These are phyloP conservation scores for Enteromius argenteus DNA, from an alignment of 2,797 vertebrate genomes.

Conservation along the genomic window DNA sequence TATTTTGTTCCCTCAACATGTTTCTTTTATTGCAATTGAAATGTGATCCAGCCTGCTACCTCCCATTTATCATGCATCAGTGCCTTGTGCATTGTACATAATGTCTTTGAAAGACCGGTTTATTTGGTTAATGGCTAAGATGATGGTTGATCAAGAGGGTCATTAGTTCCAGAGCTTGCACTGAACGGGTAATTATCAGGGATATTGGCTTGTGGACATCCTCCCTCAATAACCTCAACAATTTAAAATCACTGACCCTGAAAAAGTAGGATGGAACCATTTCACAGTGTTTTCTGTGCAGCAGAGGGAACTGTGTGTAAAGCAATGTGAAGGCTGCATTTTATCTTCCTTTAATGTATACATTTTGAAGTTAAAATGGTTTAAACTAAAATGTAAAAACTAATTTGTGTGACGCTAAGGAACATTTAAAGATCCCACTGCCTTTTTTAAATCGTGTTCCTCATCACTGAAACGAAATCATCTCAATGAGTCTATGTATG, in stretches of 20 bases:
- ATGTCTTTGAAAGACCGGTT: slow-evolving; percentile 26
- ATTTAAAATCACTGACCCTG: slow-evolving; percentile 70
- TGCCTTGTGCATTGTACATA: slow-evolving; percentile 33
- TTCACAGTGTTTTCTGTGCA: neutral
- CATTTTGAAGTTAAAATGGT: too few species aligned
- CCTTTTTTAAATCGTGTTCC: neutral
- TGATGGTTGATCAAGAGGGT: slow-evolving; percentile 56
- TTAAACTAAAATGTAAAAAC: neutral
- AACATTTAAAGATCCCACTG: neutral
- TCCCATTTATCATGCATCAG: neutral
- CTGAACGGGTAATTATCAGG: slow-evolving; percentile 67
- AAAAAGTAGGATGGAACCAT: slow-evolving; percentile 54
- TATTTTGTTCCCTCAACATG: slow-evolving; percentile 6
- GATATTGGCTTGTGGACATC: slow-evolving; percentile 68
- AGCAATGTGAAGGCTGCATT: neutral
- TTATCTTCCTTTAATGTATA: neutral
- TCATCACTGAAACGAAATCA: neutral
- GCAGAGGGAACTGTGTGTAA: neutral
- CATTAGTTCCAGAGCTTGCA: slow-evolving; percentile 65
- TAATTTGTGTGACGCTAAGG: neutral
- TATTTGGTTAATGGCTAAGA: slow-evolving; percentile 45
- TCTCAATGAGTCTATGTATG: too few species aligned
- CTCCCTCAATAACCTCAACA: slow-evolving; percentile 54
- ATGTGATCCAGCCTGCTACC: slow-evolving; percentile 14
- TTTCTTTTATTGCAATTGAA: neutral